A percentile compares a stretch with the other conserved stretches of the same genome.
phyloP scores from a whole-genome alignment of 2,888 invertebrate species.

The Diarsia dahlii region DNA sequence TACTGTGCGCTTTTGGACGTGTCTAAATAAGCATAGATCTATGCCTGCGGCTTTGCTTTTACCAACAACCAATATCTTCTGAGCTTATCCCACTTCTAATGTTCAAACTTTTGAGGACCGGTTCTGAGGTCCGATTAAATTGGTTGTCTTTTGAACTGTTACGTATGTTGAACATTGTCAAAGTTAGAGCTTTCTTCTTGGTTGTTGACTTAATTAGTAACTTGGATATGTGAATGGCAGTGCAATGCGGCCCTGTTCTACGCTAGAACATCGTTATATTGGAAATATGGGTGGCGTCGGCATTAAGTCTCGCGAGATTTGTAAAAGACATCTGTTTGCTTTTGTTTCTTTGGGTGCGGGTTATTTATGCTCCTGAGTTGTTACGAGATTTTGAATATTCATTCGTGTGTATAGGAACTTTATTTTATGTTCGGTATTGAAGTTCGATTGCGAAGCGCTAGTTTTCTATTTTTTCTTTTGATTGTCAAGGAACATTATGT shows the following conservation, averaged over 20 bases:
- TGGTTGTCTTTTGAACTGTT: constrained; percentile 80
- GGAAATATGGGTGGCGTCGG: constrained; percentile 86
- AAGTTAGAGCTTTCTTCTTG: constrained; percentile 89
- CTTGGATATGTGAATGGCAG: constrained; percentile 90
- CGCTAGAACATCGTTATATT: constrained; percentile 88
- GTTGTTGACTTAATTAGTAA: constrained; percentile 90
- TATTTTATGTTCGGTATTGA: constrained; percentile 19
- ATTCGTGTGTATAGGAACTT: constrained; percentile 29
- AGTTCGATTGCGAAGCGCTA: constrained; percentile 7
- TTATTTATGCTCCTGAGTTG: constrained; percentile 56
- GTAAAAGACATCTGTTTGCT: constrained; percentile 72
- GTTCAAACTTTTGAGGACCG: constrained; percentile 35
- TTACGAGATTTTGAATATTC: constrained; percentile 56
- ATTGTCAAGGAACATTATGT: neutral
- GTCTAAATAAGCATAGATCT: constrained; percentile 90
- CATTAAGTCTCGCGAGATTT: constrained; percentile 73
- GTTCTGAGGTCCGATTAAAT: constrained; percentile 68
- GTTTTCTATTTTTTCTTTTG: neutral
- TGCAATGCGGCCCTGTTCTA: constrained; percentile 84
- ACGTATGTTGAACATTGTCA: constrained; percentile 90
- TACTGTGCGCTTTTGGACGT: constrained; percentile 85
- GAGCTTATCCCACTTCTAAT: constrained; percentile 64
- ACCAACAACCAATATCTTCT: constrained; percentile 71
- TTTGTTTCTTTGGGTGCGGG: constrained; percentile 65
- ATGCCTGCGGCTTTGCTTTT: constrained; percentile 86